These are phyloP conservation scores for Eupithecia abbreviata DNA, from an alignment of 2,888 invertebrate genomes.

Conservation along the genomic window DNA sequence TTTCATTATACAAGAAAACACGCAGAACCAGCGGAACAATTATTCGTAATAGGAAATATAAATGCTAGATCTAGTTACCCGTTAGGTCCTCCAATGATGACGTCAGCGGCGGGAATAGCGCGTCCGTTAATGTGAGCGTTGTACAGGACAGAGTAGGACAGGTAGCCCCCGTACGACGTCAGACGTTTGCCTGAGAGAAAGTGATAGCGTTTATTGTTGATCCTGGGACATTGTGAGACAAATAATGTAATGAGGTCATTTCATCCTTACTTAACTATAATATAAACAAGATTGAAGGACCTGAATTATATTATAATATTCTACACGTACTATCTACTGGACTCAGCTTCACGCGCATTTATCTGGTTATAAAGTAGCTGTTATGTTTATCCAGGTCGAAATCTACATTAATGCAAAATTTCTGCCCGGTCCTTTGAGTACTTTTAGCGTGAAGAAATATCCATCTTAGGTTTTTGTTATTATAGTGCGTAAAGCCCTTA, in stretches of 20 bases:
- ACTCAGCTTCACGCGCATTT: no score
- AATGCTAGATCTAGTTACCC: slow-evolving; percentile 61
- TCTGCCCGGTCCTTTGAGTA: background rate
- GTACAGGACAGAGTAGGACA: slow-evolving; percentile 91
- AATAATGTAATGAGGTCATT: background rate
- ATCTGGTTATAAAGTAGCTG: no score
- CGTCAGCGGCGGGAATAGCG: slow-evolving; percentile 89
- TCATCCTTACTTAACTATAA: no score
- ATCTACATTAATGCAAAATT: background rate
- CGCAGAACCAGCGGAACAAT: background rate
- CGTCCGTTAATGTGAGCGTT: slow-evolving; percentile 83
- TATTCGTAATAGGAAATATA: background rate
- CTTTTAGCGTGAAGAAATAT: background rate
- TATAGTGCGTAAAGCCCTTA: no score
- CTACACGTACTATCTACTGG: background rate
- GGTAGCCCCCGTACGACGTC: slow-evolving; percentile 93
- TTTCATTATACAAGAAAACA: no score
- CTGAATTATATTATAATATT: background rate
- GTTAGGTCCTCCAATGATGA: slow-evolving; percentile 90
- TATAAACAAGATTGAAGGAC: no score
- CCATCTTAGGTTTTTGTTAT: no score
- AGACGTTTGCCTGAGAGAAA: slow-evolving; percentile 86
- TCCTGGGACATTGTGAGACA: background rate
- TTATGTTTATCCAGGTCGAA: background rate
- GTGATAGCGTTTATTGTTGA: background rate